Conservation (phyloP, 2,113 vertebrate species). For the Euleptes europaea region DNA sequence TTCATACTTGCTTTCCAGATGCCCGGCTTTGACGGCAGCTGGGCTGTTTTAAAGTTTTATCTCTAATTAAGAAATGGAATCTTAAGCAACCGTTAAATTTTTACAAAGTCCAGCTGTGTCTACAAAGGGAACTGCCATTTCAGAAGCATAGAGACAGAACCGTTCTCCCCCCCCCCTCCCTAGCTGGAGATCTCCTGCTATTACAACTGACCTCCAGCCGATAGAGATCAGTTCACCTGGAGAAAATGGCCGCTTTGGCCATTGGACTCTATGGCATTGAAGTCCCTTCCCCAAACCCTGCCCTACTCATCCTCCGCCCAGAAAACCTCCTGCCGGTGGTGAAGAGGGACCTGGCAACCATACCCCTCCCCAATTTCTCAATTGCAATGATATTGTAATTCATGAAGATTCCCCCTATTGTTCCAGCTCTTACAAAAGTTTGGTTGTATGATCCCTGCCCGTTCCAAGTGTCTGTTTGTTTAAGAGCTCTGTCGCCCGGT, state of each 20-base stretch:
- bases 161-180: neutral
- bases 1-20: neutral
- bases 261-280: no score
- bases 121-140: slow-evolving; percentile 15
- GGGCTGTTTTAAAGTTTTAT: neutral
- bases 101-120: neutral
- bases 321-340: no score
- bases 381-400: neutral
- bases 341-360: no score
- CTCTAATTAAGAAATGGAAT: slow-evolving; percentile 36
- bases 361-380: neutral
- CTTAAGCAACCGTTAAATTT: slow-evolving; percentile 16
- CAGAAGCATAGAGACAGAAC: neutral
- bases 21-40: slow-evolving; percentile 16
- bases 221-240: no score
- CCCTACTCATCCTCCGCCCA: no score
- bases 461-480: neutral
- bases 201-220: no score
- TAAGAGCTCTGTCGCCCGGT: neutral
- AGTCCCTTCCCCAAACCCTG: no score
- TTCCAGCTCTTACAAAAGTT: neutral
- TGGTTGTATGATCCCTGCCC: neutral
- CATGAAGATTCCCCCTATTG: neutral
- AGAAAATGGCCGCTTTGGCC: no score
- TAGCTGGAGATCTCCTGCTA: no score